A percentile compares a stretch with the other conserved stretches of the same genome.
Conservation (phyloP, 2,113 vertebrate species). For the Seriola rivoliana region DNA sequence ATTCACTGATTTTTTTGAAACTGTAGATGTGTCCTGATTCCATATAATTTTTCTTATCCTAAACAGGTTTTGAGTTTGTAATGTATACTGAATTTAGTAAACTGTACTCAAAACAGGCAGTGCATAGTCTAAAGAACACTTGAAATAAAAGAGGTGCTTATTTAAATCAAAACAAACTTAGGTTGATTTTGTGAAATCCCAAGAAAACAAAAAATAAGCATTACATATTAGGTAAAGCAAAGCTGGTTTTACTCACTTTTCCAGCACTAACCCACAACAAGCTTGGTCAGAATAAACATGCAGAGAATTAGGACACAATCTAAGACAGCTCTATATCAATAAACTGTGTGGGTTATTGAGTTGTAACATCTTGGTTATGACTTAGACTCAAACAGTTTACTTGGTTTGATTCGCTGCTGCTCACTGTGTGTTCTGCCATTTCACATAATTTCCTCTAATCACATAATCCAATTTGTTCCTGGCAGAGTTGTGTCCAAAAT, state of each 20-base stretch:
- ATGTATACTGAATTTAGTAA: background rate
- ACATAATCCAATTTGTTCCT: conserved; percentile 72
- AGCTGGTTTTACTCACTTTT: background rate
- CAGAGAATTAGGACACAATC: too few relatives aligned
- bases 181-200: background rate
- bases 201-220: background rate
- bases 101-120: background rate
- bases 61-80: background rate
- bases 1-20: background rate
- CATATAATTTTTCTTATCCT: background rate
- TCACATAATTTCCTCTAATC: conserved; percentile 62
- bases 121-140: background rate
- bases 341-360: background rate
- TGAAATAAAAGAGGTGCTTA: background rate
- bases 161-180: background rate
- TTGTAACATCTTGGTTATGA: conserved; percentile 3
- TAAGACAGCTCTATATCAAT: background rate
- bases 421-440: conserved; percentile 29
- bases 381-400: background rate
- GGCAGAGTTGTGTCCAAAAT: conserved; percentile 42
- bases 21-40: background rate
- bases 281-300: too few relatives aligned
- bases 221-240: background rate
- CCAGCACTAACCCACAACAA: too few relatives aligned
- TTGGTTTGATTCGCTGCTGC: conserved; percentile 9